phyloP scores from a whole-genome alignment of 1,140 invertebrate genomes.

The Platyscapa corneri region DNA sequence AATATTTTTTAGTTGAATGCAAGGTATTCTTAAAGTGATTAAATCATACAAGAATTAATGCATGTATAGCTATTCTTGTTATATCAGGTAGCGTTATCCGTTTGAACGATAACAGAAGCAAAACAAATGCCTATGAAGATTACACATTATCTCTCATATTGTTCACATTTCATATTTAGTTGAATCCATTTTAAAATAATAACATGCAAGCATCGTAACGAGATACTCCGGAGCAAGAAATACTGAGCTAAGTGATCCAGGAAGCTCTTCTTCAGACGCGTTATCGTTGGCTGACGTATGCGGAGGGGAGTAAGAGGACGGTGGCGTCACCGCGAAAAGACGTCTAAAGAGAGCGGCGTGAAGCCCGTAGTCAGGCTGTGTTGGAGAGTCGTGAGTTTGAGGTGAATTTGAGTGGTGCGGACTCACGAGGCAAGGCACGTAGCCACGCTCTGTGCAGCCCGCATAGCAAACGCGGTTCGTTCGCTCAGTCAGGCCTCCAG shows the following conservation, averaged over 20 bases:
- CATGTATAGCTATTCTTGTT: no score
- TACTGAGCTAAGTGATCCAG: no score
- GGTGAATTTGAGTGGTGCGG: conserved; percentile 71
- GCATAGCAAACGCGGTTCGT: conserved; percentile 70
- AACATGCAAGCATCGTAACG: no score
- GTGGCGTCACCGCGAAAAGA: neutral
- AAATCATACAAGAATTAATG: no score
- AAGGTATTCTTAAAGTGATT: no score
- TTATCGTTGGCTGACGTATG: no score
- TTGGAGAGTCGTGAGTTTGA: conserved; percentile 62
- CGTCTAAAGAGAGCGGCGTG: neutral
- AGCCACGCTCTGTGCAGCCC: conserved; percentile 69
- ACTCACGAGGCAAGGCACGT: conserved; percentile 73
- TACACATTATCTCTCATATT: neutral
- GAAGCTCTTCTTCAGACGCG: no score
- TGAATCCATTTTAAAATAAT: neutral
- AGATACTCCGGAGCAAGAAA: no score
- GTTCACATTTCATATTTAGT: neutral
- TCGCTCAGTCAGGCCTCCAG: conserved; percentile 62
- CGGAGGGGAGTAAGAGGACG: neutral
- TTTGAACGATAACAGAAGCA: neutral
- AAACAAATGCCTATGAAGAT: no score
- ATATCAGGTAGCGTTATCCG: no score
- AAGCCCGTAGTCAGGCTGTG: no score
- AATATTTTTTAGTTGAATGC: no score